Conservation (phyloP, 30 jellyfish, hydroid and myxozoan genomes). For the Morbakka virulenta region DNA sequence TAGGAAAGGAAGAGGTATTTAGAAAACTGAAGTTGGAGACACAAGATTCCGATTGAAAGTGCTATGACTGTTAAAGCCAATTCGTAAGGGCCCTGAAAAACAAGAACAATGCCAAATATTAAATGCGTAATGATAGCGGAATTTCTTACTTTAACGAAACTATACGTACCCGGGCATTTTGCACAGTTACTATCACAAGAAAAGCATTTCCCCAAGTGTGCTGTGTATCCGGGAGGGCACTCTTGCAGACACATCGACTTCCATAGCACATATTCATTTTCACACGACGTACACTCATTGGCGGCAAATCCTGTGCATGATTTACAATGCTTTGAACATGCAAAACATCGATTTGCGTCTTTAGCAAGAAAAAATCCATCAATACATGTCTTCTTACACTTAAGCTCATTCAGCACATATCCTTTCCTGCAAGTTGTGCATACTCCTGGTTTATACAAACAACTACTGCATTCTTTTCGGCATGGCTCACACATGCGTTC, state of each 20-base stretch:
- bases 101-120: too few species aligned
- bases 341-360: constrained; percentile 49
- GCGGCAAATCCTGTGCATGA: constrained; percentile 69
- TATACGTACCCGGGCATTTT: constrained; percentile 47
- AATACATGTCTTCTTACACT: constrained; percentile 65
- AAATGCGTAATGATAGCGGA: too few species aligned
- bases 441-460: constrained; percentile 48
- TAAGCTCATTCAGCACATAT: constrained; percentile 62
- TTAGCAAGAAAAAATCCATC: constrained; percentile 32
- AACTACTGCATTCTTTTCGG: constrained; percentile 61
- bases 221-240: constrained; percentile 62
- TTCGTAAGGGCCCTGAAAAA: too few species aligned
- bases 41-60: too few species aligned
- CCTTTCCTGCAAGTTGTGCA: constrained; percentile 77
- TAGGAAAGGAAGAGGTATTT: too few species aligned
- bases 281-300: constrained; percentile 62
- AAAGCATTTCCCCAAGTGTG: constrained; percentile 53
- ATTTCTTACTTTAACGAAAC: too few species aligned
- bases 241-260: constrained; percentile 46
- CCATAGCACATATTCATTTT: constrained; percentile 28
- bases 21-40: too few species aligned
- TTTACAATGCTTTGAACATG: constrained; percentile 46
- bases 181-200: constrained; percentile 56
- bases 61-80: too few species aligned
- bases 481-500: constrained; percentile 72